Percentiles rank a stretch among this genome's conserved stretches.
These are phyloP conservation scores for Ommatoiulus sabulosus DNA, from an alignment of 2,888 invertebrate genomes.

Conservation along the genomic window DNA sequence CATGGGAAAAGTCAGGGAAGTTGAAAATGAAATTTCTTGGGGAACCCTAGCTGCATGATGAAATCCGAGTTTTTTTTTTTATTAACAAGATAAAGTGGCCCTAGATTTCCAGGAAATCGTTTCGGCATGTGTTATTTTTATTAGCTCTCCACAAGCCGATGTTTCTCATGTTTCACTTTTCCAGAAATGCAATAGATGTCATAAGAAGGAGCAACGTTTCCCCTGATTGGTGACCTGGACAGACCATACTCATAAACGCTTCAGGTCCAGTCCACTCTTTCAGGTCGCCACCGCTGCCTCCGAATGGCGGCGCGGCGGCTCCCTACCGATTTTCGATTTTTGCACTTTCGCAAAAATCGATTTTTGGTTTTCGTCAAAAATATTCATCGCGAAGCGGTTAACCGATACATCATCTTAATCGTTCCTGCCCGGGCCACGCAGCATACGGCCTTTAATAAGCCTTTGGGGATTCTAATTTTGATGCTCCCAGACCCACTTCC, in stretches of 20 bases:
- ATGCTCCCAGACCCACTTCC: not conserved
- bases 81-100: not conserved
- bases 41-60: too few relatives aligned
- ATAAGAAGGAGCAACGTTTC: not conserved
- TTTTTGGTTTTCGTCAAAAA: not conserved
- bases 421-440: not conserved
- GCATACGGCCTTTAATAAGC: not conserved
- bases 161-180: too few relatives aligned
- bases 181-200: too few relatives aligned
- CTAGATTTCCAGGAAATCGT: not conserved
- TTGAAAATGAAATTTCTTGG: too few relatives aligned
- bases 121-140: not conserved
- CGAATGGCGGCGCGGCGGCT: too few relatives aligned
- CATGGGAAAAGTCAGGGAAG: too few relatives aligned
- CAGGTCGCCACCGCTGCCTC: too few relatives aligned
- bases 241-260: not conserved
- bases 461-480: not conserved
- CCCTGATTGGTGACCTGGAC: not conserved
- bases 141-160: not conserved
- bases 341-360: not conserved
- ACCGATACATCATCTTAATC: not conserved
- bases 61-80: too few relatives aligned
- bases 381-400: not conserved
- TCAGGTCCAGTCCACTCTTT: too few relatives aligned
- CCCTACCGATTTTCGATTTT: not conserved